A percentile compares a stretch with the other conserved stretches of the same genome.
Conservation (phyloP, 2,888 invertebrate species). For the Sesamia inferens region DNA sequence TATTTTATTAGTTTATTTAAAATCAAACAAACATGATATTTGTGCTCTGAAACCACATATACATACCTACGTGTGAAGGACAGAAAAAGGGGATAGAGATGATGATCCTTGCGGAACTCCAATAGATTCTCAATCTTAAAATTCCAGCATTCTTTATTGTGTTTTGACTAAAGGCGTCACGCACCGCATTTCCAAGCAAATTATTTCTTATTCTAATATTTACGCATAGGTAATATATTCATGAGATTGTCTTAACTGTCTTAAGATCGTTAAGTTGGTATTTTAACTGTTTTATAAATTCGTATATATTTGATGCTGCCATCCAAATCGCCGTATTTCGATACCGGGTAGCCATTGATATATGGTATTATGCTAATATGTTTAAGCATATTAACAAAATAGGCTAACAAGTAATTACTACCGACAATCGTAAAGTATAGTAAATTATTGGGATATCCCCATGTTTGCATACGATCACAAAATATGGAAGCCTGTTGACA, state of each 20-base stretch:
- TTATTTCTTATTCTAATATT: slow-evolving; percentile 79
- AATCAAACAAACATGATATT: slow-evolving; percentile 60
- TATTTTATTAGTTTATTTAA: slow-evolving; percentile 60
- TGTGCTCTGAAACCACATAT: slow-evolving; percentile 37
- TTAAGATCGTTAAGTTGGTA: slow-evolving; percentile 79
- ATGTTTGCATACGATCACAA: slow-evolving; percentile 55
- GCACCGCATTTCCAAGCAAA: slow-evolving; percentile 62
- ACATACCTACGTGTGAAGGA: slow-evolving; percentile 46
- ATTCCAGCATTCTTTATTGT: slow-evolving; percentile 40
- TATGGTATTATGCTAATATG: slow-evolving; percentile 79
- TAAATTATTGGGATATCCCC: slow-evolving; percentile 57
- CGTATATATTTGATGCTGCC: slow-evolving; percentile 75
- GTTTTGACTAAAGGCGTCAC: slow-evolving; percentile 49
- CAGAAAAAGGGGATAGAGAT: too few species aligned
- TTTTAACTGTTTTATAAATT: slow-evolving; percentile 82
- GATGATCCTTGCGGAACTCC: slow-evolving; percentile 17
- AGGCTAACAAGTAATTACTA: slow-evolving; percentile 72
- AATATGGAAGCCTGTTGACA: slow-evolving; percentile 58
- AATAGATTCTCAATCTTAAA: slow-evolving; percentile 50
- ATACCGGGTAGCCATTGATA: slow-evolving; percentile 78
- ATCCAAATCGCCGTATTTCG: slow-evolving; percentile 82
- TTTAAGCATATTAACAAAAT: slow-evolving; percentile 72
- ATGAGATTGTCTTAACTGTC: slow-evolving; percentile 81
- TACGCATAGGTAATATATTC: slow-evolving; percentile 78
- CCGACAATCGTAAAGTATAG: slow-evolving; percentile 57